Percentiles rank a stretch among this genome's conserved stretches.
Conservation (phyloP, 2,797 vertebrate genomes). For the Tragelaphus oryx region DNA sequence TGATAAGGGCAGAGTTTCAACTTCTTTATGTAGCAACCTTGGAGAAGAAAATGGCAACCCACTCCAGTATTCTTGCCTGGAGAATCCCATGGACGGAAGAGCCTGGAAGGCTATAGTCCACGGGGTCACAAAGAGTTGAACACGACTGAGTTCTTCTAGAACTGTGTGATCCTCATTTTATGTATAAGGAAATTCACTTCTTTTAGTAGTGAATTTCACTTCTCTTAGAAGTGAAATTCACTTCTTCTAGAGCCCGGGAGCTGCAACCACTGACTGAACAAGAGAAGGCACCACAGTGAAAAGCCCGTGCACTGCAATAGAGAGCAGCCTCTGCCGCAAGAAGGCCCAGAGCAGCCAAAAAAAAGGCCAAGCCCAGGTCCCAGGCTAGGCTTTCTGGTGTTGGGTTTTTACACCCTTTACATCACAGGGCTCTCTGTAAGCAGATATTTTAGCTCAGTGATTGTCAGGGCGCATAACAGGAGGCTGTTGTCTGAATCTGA, state of each 20-base stretch:
- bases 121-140: background rate
- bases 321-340: background rate
- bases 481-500: background rate
- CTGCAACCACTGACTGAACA: background rate
- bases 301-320: accelerated
- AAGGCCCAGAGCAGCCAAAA: background rate
- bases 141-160: background rate
- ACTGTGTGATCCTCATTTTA: no score
- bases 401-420: background rate
- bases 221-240: no score
- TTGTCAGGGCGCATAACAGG: background rate
- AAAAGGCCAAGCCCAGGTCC: background rate
- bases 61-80: background rate
- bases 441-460: background rate
- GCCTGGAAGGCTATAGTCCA: background rate
- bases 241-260: background rate
- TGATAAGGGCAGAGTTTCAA: background rate
- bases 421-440: background rate
- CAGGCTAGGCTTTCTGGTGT: background rate
- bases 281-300: background rate
- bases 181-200: no score
- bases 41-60: background rate
- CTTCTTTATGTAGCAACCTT: background rate
- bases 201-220: no score
- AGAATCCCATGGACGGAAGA: background rate